Base-by-base conservation (phyloP, 2,113 vertebrate genomes). In the Pithys albifrons region DNA sequence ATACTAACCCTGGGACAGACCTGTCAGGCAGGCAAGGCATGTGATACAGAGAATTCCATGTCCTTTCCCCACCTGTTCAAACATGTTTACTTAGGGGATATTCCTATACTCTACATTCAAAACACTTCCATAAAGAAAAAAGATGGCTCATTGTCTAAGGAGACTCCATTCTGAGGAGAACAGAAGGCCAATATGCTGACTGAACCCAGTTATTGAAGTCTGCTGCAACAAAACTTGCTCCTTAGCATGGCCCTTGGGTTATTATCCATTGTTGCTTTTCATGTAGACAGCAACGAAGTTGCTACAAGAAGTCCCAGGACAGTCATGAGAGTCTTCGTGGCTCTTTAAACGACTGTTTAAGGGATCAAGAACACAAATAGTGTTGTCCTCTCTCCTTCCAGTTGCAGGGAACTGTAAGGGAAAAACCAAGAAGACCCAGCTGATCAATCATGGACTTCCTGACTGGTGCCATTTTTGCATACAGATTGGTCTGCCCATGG, bases 151-250 rank as follows among this genome's bases (percentile, higher is more conserved):
- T 59, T 55, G 7, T 49, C 22, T 41, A 33, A 88, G n/a, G 31
- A 75, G 45, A 31, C 41, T 18, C 17, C 31, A 15, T 57, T 45
- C 28, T 45, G 35, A 65, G 37, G 23, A 49, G 31, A 70, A 6
- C 6, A 65, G 51, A 81, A 75, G 7, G 20, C 9, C 33, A 45
- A 8, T 41, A 4, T 33, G 35, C 8, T 0, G 0, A 11, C 28
- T 24, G 3, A 82, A 71, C 15, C 15, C 25, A 19, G 3, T 52
- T 37, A 12, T 31, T 31, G 29, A n/a, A 58, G 20, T 24, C 29
- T 57, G 16, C 43, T 58, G 29, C 61, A 12, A 46, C 29, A 49
- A 73, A 39, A 29, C 6, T 41, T 46, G 2, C 1, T 62, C 11
- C 5, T 13, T 67, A 35, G 14, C 9, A 20, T 2, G 4, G 35